These are phyloP conservation scores for Mus musculus DNA, from an alignment of 2,113 vertebrate genomes.

Conservation along the genomic window GRCm39 chr5:90817001-90817500, in stretches of 20 bases:
- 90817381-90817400: background rate
- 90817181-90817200: background rate
- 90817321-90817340: background rate
- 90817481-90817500: background rate
- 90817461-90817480: background rate
- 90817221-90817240: background rate
- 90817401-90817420: background rate
- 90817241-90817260: background rate
- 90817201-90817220: background rate
- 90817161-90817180: background rate
- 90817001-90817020: background rate
- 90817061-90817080: background rate
- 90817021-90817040: background rate
- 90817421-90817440: background rate
- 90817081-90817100: background rate
- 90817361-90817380: background rate
- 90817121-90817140: background rate
- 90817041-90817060: background rate
- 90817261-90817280: background rate
- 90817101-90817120: background rate
- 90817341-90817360: background rate
- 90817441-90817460: background rate
- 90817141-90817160: background rate
- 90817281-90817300: background rate
- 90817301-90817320: background rate